Percentiles rank a stretch among this genome's conserved stretches.
These are phyloP conservation scores for Eulemur rubriventer DNA, from an alignment of 2,797 vertebrate genomes.

Conservation along the genomic window DNA sequence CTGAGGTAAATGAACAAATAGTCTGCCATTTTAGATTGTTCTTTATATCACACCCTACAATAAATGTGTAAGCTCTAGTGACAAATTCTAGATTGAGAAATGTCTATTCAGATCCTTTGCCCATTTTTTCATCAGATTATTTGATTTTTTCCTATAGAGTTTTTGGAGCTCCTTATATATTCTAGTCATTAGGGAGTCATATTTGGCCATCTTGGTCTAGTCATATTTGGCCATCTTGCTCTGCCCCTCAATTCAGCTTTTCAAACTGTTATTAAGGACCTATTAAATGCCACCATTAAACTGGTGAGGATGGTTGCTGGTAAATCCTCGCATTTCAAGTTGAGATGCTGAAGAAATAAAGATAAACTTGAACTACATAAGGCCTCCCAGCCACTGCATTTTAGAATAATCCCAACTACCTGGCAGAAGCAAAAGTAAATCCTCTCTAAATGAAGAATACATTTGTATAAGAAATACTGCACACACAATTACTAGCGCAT, in stretches of 20 bases:
- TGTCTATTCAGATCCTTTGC: too few species aligned
- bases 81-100: background rate
- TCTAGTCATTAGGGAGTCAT: too few species aligned
- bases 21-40: background rate
- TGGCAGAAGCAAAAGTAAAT: background rate
- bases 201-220: background rate
- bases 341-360: background rate
- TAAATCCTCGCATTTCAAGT: background rate
- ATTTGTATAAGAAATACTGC: background rate
- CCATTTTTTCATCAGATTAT: too few species aligned
- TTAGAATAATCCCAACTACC: background rate
- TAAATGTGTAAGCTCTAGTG: background rate
- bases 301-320: background rate
- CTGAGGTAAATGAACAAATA: background rate
- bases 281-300: background rate
- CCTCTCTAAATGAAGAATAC: background rate
- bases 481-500: background rate
- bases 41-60: background rate
- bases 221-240: background rate
- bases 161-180: too few species aligned
- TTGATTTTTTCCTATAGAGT: too few species aligned
- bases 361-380: background rate
- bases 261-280: background rate
- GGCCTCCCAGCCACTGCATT: too few species aligned
- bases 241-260: background rate